A percentile compares a stretch with the other conserved stretches of the same genome.
phyloP scores from a whole-genome alignment of 2,797 vertebrate genomes.

The Pempheris klunzingeri region DNA sequence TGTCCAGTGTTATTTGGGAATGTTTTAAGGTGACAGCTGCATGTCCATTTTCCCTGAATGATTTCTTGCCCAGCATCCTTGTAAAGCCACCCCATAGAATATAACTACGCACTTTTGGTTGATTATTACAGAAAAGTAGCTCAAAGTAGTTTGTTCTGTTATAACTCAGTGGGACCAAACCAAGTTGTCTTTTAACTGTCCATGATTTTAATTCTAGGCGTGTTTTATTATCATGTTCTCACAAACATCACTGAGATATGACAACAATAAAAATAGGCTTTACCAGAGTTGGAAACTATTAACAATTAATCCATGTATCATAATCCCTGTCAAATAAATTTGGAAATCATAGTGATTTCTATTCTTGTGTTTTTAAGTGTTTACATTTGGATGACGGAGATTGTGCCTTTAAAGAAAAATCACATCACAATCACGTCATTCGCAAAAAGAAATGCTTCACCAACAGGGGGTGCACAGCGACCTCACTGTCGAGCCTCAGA shows the following conservation, averaged over 20 bases:
- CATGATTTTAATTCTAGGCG: neutral
- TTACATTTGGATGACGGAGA: neutral
- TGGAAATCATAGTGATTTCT: neutral
- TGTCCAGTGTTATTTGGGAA: neutral
- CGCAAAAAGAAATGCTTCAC: neutral
- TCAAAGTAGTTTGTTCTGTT: neutral
- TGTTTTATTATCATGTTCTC: neutral
- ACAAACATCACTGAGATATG: neutral
- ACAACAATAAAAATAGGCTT: neutral
- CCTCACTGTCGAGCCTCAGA: neutral
- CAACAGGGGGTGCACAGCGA: conserved; percentile 41
- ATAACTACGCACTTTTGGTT: neutral
- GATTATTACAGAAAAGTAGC: neutral
- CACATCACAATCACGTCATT: neutral
- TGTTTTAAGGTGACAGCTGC: neutral
- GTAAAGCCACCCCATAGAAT: neutral
- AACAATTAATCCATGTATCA: neutral
- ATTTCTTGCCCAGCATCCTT: neutral
- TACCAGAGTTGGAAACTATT: neutral
- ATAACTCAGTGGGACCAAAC: neutral
- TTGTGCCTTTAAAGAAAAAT: neutral
- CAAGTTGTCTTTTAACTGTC: neutral
- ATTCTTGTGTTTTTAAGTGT: neutral
- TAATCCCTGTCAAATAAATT: neutral
- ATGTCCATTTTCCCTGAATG: neutral